Evolutionary conservation across 2,113 vertebrate genomes (phyloP).

Genomic region (Platysteira castanea): DNA sequence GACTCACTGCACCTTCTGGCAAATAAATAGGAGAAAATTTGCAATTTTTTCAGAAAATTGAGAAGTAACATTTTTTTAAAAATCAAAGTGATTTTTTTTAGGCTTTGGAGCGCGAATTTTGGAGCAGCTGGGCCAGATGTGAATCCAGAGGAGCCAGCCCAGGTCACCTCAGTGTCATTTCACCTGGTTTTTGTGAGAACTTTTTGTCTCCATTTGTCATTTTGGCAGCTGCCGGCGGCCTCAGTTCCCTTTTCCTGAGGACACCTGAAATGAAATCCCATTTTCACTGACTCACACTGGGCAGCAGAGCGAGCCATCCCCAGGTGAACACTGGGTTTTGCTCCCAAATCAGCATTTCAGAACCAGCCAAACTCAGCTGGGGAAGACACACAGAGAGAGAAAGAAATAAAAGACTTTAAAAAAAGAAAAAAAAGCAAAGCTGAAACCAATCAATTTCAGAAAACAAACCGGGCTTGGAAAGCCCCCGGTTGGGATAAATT

Average conservation of each 20-base stretch:
- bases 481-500: constrained; percentile 48
- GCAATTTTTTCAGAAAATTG: neutral
- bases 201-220: neutral
- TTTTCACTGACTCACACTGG: neutral
- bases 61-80: neutral
- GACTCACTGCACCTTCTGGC: neutral
- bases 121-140: neutral
- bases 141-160: neutral
- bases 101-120: neutral
- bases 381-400: neutral
- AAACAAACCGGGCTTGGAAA: constrained; percentile 38
- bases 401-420: neutral
- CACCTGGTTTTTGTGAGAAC: neutral
- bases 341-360: neutral
- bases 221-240: neutral
- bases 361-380: neutral
- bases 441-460: constrained; percentile 52
- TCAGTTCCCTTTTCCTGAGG: constrained; percentile 1
- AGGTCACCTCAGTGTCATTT: neutral
- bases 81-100: neutral
- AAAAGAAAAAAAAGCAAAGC: neutral
- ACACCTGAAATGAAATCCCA: neutral
- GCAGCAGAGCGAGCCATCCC: neutral
- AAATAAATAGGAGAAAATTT: neutral
- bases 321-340: neutral